phyloP scores from a whole-genome alignment of 1,140 invertebrate genomes.

The Bombus waltoni region DNA sequence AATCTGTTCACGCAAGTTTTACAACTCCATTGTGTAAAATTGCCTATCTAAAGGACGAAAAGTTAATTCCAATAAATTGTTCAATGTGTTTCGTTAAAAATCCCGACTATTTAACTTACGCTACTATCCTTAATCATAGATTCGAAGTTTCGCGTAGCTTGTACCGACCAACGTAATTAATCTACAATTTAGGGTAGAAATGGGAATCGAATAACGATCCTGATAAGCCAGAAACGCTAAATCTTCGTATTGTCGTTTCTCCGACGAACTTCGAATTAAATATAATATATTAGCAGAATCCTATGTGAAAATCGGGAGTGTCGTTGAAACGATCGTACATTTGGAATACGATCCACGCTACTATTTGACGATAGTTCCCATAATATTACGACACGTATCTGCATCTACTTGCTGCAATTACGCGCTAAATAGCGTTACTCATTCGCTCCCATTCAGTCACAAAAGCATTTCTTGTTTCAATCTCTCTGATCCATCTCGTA shows the following conservation, averaged over 20 bases:
- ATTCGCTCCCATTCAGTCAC: neutral
- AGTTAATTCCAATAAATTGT: neutral
- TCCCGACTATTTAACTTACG: neutral
- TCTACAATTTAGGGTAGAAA: neutral
- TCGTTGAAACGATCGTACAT: neutral
- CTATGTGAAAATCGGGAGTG: conserved; percentile 24
- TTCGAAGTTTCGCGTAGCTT: neutral
- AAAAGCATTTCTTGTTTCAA: neutral
- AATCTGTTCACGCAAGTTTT: neutral
- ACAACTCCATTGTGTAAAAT: no score
- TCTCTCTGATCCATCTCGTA: neutral
- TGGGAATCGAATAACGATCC: no score
- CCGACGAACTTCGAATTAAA: neutral
- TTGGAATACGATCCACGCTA: neutral
- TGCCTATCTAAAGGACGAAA: neutral
- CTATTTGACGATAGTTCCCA: neutral
- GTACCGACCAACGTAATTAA: neutral
- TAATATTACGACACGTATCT: conserved; percentile 3
- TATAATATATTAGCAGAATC: neutral
- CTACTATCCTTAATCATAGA: neutral
- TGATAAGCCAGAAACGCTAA: neutral
- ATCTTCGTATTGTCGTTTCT: neutral
- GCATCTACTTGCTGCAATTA: neutral
- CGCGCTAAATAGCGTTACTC: neutral
- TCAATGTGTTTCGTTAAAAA: neutral